These are phyloP conservation scores for Ferdinandea cuprea DNA, from an alignment of 2,888 invertebrate species.

Conservation along the genomic window DNA sequence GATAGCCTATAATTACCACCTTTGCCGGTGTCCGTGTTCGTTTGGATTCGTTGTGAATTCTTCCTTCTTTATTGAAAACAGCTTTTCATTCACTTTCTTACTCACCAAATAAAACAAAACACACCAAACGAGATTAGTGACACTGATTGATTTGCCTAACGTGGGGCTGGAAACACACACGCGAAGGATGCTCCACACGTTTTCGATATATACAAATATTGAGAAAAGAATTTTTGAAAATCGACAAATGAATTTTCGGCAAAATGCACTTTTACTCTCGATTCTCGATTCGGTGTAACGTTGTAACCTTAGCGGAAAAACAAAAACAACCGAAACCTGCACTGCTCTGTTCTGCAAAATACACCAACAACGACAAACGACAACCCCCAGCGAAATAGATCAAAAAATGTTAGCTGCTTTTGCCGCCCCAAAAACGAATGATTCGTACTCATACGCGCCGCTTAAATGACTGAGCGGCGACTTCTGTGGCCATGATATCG, in stretches of 20 bases:
- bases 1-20: constrained; percentile 3
- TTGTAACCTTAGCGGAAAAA: neutral
- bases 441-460: constrained; percentile 64
- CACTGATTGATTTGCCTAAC: constrained; percentile 62
- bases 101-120: constrained; percentile 36
- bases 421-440: constrained; percentile 41
- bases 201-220: neutral
- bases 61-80: constrained; percentile 42
- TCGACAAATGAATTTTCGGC: neutral
- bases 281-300: neutral
- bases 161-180: constrained; percentile 26
- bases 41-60: constrained; percentile 39
- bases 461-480: constrained; percentile 69
- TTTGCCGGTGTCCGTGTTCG: constrained; percentile 43
- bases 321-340: neutral
- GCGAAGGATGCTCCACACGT: constrained; percentile 19
- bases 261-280: constrained; percentile 42
- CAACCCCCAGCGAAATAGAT: constrained; percentile 28
- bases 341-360: neutral
- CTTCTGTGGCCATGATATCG: constrained; percentile 61
- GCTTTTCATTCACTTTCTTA: constrained; percentile 61
- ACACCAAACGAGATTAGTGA: constrained; percentile 46
- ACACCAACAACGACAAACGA: constrained; percentile 7
- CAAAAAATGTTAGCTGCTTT: constrained; percentile 21
- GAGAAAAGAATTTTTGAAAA: neutral